Evolutionary conservation across 2,888 invertebrate genomes (phyloP).

Genomic region (Sclerodermus sp.): DNA sequence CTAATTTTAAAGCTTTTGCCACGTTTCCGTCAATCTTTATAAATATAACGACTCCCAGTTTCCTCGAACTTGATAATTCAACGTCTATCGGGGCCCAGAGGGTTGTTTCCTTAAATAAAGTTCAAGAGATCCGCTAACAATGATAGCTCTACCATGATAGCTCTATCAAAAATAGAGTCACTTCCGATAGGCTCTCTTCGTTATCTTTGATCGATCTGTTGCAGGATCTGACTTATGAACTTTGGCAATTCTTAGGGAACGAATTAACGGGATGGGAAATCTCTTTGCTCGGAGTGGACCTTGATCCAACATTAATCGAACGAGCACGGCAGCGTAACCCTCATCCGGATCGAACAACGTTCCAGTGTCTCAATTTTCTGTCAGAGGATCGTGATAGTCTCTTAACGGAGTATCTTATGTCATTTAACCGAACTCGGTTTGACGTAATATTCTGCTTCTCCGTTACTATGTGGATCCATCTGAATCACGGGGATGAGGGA

Average conservation of each 20-base stretch:
- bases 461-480: slow-evolving; percentile 88
- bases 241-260: slow-evolving; percentile 62
- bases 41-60: slow-evolving; percentile 9
- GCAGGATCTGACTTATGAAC: slow-evolving; percentile 68
- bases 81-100: too few relatives aligned
- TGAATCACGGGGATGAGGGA: slow-evolving; percentile 79
- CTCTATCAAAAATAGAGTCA: too few relatives aligned
- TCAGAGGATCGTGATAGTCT: slow-evolving; percentile 43
- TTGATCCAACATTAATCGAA: slow-evolving; percentile 71
- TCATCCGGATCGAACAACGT: slow-evolving; percentile 57
- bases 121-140: too few relatives aligned
- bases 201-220: slow-evolving; percentile 23
- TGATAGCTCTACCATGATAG: too few relatives aligned
- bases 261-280: slow-evolving; percentile 54
- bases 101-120: too few relatives aligned
- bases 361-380: slow-evolving; percentile 67
- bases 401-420: slow-evolving; percentile 60
- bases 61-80: too few relatives aligned
- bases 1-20: slow-evolving; percentile 32
- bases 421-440: slow-evolving; percentile 60
- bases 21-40: not conserved
- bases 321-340: slow-evolving; percentile 65
- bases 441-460: slow-evolving; percentile 79
- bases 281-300: slow-evolving; percentile 71
- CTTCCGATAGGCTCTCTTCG: too few relatives aligned